Evolutionary conservation across 2,888 invertebrate species (phyloP).

Genomic region (Ormyrus thymus): DNA sequence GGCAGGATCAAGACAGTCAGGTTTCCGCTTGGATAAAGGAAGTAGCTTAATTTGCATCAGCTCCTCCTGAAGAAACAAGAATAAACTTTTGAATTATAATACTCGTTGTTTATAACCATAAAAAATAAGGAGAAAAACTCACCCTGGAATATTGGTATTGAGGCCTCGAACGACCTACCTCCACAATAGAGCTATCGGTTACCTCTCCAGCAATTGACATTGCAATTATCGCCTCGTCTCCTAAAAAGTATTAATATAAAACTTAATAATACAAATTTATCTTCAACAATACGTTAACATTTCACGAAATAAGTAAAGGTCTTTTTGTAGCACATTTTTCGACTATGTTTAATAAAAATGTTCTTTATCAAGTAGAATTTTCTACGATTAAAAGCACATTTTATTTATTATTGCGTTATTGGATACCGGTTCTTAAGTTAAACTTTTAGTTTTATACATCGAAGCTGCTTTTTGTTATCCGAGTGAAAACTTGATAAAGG

Average conservation of each 20-base stretch:
- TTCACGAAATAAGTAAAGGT: no score
- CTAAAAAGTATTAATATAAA: conserved; percentile 62
- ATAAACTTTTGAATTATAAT: not conserved
- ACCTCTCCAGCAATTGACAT: conserved; percentile 75
- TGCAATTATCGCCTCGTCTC: conserved; percentile 77
- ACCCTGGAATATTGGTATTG: conserved; percentile 74
- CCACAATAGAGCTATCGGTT: conserved; percentile 72
- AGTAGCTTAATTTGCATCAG: conserved; percentile 83
- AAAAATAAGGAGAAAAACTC: conserved; percentile 30
- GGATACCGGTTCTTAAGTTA: no score
- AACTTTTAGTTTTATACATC: no score
- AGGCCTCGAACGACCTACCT: conserved; percentile 72
- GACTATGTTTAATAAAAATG: no score
- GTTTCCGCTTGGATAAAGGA: conserved; percentile 83
- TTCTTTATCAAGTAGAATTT: no score
- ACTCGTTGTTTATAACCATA: not conserved
- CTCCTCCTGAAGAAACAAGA: conserved; percentile 80
- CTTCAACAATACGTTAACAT: no score
- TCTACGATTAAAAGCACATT: no score
- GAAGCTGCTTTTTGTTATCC: no score
- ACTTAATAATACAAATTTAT: not conserved
- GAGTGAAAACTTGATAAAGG: no score
- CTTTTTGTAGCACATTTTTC: no score
- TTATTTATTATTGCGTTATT: no score
- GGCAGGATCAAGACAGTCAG: conserved; percentile 81